Base-by-base conservation (phyloP, 1,140 invertebrate species). In the Protaetia brevitarsis region DNA sequence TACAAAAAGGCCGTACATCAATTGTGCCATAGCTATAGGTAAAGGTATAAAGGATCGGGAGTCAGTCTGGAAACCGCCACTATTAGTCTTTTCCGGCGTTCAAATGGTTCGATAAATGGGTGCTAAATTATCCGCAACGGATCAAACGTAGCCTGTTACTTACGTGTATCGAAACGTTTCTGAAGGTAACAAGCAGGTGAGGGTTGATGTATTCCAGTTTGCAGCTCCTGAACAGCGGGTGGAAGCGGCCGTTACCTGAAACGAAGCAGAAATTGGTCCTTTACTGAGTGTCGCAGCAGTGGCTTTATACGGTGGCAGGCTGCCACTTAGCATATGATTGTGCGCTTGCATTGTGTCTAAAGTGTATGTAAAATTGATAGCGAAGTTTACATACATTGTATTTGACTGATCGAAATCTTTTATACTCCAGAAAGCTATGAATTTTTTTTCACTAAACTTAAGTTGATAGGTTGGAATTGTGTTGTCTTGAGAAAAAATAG, bases 201-300 rank as follows among this genome's bases (percentile, higher is more conserved):
- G 79, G 75, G 59, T 81, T 83, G 71, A 84, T 80, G 71, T 81
- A 78, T 70, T 85, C 82, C 59, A 86, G 77, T 70, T 81, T 79
- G 70, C 85, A 86, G 72, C 81, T 82, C 61, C 84, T 83, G 67
- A 86, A 82, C 68, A 86, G 78, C 16, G 85, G 85, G 71, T 85
- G 84, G 74, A 84, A 86, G 69, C 79, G 74, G 56, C 77, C 77
- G 64, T 77, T 77, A 66, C 76, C 77, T 78, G 71, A 26, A 75
- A 75, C 64, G 61, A 70, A 61, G 36, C 13, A 62, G 60, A 62
- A 19, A 62, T 62, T 37, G 31, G 11, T 23, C 7, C 31, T 62
- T 34, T 26, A 13, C n/a, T n/a, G n/a, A 59, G 23, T 7, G 13
- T 2, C 13, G 26, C 11, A 59, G n/a, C 26, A 59, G 16, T 59